These are phyloP conservation scores for Hirudo medicinalis DNA, from an alignment of 1,140 invertebrate species.

Conservation along the genomic window DNA sequence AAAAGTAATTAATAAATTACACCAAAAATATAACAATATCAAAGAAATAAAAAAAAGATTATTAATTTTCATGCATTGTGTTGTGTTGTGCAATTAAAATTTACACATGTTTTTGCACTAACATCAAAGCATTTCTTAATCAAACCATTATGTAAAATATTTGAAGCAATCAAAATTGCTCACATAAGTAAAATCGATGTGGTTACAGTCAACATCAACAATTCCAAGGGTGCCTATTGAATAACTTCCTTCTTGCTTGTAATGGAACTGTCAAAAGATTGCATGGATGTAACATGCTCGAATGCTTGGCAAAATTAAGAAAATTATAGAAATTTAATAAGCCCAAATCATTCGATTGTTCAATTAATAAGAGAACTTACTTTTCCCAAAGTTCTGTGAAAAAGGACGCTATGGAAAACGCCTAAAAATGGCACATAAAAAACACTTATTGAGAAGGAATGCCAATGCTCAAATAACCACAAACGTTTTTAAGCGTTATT, in stretches of 20 bases:
- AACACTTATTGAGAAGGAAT: background rate
- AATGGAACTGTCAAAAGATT: constrained; percentile 54
- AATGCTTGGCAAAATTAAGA: background rate
- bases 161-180: constrained; percentile 29
- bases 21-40: background rate
- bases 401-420: constrained; percentile 86
- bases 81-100: background rate
- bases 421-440: constrained; percentile 25
- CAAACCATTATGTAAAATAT: background rate
- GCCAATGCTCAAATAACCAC: too few relatives aligned
- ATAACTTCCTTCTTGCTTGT: constrained; percentile 81
- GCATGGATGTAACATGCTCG: background rate
- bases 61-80: background rate
- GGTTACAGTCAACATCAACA: constrained; percentile 89
- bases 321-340: background rate
- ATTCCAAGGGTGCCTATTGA: constrained; percentile 86
- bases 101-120: background rate
- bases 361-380: constrained; percentile 29
- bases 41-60: background rate
- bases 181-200: constrained; percentile 89
- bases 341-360: background rate
- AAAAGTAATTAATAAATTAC: background rate
- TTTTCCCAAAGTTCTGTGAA: constrained; percentile 83
- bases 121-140: background rate
- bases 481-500: too few relatives aligned